Conservation (phyloP, 1,140 invertebrate genomes). For the Apis dorsata region DNA sequence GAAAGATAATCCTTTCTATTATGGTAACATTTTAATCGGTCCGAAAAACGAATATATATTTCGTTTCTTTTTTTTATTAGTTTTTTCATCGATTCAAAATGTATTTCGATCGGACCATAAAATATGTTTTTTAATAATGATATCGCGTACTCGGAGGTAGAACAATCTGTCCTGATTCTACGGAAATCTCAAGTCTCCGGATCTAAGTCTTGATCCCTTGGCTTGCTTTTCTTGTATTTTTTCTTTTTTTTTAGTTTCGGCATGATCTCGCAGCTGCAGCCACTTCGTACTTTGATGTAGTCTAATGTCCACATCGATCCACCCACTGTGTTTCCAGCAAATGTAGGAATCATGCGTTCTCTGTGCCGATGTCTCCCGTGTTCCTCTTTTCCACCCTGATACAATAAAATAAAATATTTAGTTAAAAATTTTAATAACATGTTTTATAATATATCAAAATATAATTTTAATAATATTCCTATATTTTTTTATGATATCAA, state of each 20-base stretch:
- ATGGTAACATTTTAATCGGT: slow-evolving; percentile 56
- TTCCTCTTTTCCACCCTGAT: slow-evolving; percentile 73
- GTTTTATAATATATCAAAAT: too few species aligned
- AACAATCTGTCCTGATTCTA: not conserved
- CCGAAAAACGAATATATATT: slow-evolving; percentile 5
- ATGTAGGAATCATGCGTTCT: slow-evolving; percentile 77
- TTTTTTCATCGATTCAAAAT: not conserved
- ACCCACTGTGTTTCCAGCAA: slow-evolving; percentile 77
- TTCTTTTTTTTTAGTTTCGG: slow-evolving; percentile 78
- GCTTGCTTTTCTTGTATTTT: slow-evolving; percentile 68
- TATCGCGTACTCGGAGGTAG: slow-evolving; percentile 9
- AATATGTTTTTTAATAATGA: not conserved
- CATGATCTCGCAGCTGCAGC: slow-evolving; percentile 89
- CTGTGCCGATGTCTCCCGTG: slow-evolving; percentile 75
- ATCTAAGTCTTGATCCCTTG: slow-evolving; percentile 52
- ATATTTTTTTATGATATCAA: too few species aligned
- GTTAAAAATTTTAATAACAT: too few species aligned
- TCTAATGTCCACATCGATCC: slow-evolving; percentile 86
- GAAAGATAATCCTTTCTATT: slow-evolving; percentile 3
- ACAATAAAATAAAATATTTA: too few species aligned
- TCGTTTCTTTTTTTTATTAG: not conserved
- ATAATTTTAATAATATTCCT: too few species aligned
- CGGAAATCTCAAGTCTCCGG: slow-evolving; percentile 48
- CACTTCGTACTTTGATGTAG: slow-evolving; percentile 90
- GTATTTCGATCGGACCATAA: slow-evolving; percentile 1